A percentile compares a stretch with the other conserved stretches of the same genome.
phyloP scores from a whole-genome alignment of 2,888 invertebrate species.

The Harmothoe impar region DNA sequence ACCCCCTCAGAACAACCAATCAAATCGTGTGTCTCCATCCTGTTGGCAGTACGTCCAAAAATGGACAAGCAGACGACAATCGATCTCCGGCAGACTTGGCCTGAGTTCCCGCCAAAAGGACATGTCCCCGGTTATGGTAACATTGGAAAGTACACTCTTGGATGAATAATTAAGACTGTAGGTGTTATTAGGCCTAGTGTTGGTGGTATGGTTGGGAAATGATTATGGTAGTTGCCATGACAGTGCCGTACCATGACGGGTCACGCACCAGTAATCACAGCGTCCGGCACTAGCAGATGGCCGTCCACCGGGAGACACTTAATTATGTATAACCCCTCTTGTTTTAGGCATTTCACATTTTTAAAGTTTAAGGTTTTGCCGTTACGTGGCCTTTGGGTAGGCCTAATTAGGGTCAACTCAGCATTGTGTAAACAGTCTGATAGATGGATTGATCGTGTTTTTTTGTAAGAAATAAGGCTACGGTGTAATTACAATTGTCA shows the following conservation, averaged over 20 bases:
- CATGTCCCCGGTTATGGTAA: neutral
- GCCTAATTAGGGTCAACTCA: too few relatives aligned
- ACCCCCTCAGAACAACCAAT: neutral
- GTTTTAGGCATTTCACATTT: neutral
- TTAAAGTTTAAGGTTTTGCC: too few relatives aligned
- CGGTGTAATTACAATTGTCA: too few relatives aligned
- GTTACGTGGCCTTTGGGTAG: too few relatives aligned
- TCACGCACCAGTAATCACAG: conserved; percentile 26
- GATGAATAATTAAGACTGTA: conserved; percentile 1
- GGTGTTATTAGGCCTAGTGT: neutral
- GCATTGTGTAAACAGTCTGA: too few relatives aligned
- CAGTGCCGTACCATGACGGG: neutral
- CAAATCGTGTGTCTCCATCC: neutral
- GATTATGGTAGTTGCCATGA: conserved; percentile 14
- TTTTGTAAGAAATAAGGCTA: too few relatives aligned
- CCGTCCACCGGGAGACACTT: neutral
- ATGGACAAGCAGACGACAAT: conserved; percentile 16
- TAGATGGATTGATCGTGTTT: too few relatives aligned
- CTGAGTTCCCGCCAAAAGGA: neutral
- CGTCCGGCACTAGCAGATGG: neutral
- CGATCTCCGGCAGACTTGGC: neutral
- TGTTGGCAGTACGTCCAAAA: neutral
- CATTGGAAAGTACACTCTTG: neutral
- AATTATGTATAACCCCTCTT: neutral
- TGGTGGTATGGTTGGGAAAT: neutral